Conservation (phyloP, 2,113 vertebrate genomes). For the Odontophorus gujanensis region DNA sequence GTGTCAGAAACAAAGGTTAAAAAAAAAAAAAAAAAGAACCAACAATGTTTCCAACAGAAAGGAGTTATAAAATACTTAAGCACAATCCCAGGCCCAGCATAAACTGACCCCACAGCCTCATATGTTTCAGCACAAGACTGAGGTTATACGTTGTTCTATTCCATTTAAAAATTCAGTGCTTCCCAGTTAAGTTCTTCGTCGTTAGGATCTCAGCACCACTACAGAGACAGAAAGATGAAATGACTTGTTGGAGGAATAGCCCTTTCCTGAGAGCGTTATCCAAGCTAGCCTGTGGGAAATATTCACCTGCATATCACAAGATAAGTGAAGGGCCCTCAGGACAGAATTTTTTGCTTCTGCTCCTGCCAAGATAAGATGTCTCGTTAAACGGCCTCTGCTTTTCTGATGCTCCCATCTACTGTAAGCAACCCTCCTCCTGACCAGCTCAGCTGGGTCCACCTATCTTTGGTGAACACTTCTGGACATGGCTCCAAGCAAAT, state of each 20-base stretch:
- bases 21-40: background rate
- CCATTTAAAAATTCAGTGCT: background rate
- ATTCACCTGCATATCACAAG: conserved; percentile 38
- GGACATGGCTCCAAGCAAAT: background rate
- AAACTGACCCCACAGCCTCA: conserved; percentile 14
- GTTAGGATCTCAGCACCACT: background rate
- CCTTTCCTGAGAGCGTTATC: conserved; percentile 14
- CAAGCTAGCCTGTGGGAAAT: conserved; percentile 10
- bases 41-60: background rate
- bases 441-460: background rate
- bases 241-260: background rate
- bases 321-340: conserved; percentile 32
- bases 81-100: background rate
- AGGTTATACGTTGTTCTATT: conserved; percentile 14
- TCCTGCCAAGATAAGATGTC: conserved; percentile 23
- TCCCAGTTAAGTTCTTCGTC: background rate
- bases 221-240: background rate
- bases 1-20: background rate
- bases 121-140: background rate
- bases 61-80: background rate
- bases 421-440: background rate
- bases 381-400: conserved; percentile 16
- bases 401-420: background rate
- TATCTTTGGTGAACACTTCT: conserved; percentile 23
- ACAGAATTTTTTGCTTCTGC: conserved; percentile 32